Percentiles rank a stretch among this genome's conserved stretches.
Evolutionary conservation across 2,888 invertebrate genomes (phyloP).

Genomic region (Orthosia incerta): DNA sequence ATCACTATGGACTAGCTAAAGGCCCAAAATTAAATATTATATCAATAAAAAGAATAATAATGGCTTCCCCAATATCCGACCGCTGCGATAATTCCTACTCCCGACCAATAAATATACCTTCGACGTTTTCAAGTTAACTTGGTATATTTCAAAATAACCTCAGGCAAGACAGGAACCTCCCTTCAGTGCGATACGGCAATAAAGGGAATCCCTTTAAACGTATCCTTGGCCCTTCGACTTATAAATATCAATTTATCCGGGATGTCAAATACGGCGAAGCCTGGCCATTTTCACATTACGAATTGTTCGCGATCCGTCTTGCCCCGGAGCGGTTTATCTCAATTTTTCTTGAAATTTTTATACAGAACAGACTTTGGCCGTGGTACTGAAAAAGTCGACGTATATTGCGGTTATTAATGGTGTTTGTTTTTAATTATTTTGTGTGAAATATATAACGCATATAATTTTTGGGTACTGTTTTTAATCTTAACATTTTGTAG

Average conservation of each 20-base stretch:
- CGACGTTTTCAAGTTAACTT: constrained; percentile 88
- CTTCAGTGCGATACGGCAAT: constrained; percentile 86
- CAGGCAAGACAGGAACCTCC: constrained; percentile 87
- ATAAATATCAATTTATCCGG: constrained; percentile 91
- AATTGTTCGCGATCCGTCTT: constrained; percentile 84
- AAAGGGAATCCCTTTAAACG: constrained; percentile 91
- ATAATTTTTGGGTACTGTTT: constrained; percentile 42
- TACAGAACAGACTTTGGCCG: constrained; percentile 66
- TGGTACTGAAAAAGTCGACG: constrained; percentile 64
- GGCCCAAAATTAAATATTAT: constrained; percentile 90
- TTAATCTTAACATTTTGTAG: constrained; percentile 2
- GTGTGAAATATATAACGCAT: constrained; percentile 59
- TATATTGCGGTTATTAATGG: constrained; percentile 69
- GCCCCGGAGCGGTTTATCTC: constrained; percentile 76
- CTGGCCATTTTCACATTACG: constrained; percentile 87
- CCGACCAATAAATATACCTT: constrained; percentile 89
- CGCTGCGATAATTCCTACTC: constrained; percentile 86
- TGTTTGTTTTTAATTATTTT: constrained; percentile 70
- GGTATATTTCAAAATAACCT: constrained; percentile 90
- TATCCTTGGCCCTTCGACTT: constrained; percentile 88
- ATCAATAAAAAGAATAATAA: constrained; percentile 91
- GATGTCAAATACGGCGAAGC: constrained; percentile 87
- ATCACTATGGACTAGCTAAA: constrained; percentile 80
- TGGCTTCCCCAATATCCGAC: constrained; percentile 88
- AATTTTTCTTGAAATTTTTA: constrained; percentile 77